Percentiles rank a stretch among this genome's conserved stretches.
Evolutionary conservation across 2,888 invertebrate species (phyloP).

Genomic region (Cremastinae sp.): DNA sequence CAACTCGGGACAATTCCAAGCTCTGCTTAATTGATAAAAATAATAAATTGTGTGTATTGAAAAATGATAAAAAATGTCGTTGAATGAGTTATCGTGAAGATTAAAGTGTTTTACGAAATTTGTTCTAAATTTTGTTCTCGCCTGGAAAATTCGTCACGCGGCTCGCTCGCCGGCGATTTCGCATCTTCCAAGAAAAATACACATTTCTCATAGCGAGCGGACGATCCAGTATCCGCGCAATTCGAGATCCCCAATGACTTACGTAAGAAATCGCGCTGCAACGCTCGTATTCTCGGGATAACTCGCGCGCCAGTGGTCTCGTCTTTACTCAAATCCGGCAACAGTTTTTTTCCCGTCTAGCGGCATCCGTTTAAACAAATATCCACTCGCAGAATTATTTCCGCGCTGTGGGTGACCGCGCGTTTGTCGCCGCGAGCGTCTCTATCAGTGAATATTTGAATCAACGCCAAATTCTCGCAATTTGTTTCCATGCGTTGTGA

Average conservation of each 20-base stretch:
- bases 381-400: constrained; percentile 35
- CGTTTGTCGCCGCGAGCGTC: not conserved
- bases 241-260: constrained; percentile 10
- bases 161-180: not conserved
- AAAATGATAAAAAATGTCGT: too few relatives aligned
- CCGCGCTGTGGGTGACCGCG: not conserved
- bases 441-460: not conserved
- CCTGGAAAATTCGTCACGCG: constrained; percentile 8
- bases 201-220: constrained; percentile 6
- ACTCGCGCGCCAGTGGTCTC: not conserved
- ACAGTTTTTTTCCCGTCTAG: constrained; percentile 43
- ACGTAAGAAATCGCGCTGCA: constrained; percentile 35
- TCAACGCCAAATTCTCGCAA: too few relatives aligned
- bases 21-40: too few relatives aligned
- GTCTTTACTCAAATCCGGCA: constrained; percentile 33
- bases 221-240: constrained; percentile 19
- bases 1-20: too few relatives aligned
- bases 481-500: too few relatives aligned
- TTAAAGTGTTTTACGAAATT: not conserved
- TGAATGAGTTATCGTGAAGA: too few relatives aligned
- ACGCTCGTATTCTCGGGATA: not conserved
- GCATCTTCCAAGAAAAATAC: constrained; percentile 47
- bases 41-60: too few relatives aligned
- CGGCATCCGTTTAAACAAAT: constrained; percentile 52
- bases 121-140: not conserved